Evolutionary conservation across 2,113 vertebrate species (phyloP).

Genomic region (Cyprinodon brontotheroides): DNA sequence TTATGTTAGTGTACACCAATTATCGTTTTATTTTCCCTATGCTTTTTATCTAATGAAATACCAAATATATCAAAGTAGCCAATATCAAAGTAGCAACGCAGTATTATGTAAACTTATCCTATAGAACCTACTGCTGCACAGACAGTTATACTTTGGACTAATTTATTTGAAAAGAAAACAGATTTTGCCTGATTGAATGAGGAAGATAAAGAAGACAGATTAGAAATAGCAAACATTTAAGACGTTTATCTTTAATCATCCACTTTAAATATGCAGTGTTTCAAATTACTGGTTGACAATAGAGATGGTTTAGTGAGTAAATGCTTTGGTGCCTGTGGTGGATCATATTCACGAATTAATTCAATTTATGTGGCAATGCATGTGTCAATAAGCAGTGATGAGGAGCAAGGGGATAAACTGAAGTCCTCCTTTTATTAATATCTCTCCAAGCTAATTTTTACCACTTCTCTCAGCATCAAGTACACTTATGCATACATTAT

Average conservation of each 20-base stretch:
- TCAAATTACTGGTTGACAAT: neutral
- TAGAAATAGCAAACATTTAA: too few species aligned
- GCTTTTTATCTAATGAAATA: too few species aligned
- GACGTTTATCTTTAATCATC: neutral
- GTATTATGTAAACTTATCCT: too few species aligned
- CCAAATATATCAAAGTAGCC: too few species aligned
- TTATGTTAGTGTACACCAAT: too few species aligned
- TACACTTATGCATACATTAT: constrained; percentile 75
- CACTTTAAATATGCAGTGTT: neutral
- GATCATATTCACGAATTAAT: neutral
- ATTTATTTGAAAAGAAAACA: too few species aligned
- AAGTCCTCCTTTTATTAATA: constrained; percentile 41
- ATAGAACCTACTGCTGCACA: too few species aligned
- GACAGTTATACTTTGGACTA: too few species aligned
- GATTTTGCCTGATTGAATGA: neutral
- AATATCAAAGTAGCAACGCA: too few species aligned
- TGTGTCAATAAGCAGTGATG: constrained; percentile 26
- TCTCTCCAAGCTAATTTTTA: constrained; percentile 54
- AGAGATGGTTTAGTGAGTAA: too few species aligned
- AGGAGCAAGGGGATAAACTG: constrained; percentile 28
- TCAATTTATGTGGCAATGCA: constrained; percentile 17
- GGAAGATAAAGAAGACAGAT: neutral
- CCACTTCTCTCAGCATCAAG: constrained; percentile 55
- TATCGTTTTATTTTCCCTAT: too few species aligned
- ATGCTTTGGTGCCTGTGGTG: neutral